Conservation (phyloP, 2,797 vertebrate species). For the Acridotheres tristis region DNA sequence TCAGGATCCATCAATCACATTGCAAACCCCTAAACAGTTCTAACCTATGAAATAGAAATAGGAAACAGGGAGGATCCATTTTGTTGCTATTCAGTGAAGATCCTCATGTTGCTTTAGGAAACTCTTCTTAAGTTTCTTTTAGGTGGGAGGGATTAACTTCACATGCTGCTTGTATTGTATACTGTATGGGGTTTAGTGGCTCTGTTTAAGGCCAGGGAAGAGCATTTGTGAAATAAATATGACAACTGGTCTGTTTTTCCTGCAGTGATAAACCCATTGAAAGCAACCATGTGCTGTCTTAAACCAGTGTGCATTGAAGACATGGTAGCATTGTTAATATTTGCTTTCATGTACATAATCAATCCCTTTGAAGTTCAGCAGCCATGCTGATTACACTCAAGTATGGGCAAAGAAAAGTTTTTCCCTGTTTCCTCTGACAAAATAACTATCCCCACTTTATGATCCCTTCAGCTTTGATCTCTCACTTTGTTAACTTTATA, state of each 20-base stretch:
- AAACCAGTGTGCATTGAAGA: not conserved
- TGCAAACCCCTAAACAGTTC: not conserved
- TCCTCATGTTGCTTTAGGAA: not conserved
- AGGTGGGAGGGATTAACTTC: not conserved
- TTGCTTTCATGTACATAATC: not conserved
- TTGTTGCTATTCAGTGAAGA: not conserved
- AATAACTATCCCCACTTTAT: not conserved
- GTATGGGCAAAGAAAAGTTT: not conserved
- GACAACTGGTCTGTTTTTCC: not conserved
- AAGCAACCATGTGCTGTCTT: not conserved
- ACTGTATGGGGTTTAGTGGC: not conserved
- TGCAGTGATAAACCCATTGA: not conserved
- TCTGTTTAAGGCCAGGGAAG: not conserved
- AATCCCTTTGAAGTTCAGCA: not conserved
- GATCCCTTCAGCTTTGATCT: not conserved
- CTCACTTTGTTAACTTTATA: not conserved
- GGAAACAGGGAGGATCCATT: not conserved
- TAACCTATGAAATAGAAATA: not conserved
- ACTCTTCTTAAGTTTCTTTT: not conserved
- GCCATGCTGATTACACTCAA: not conserved
- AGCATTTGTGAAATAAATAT: not conserved
- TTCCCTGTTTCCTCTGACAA: not conserved
- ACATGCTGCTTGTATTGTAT: not conserved
- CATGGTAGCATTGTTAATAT: not conserved
- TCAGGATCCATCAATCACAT: constrained; percentile 10